Conservation (phyloP, 2,797 vertebrate species). For the Syngnathus acus region DNA sequence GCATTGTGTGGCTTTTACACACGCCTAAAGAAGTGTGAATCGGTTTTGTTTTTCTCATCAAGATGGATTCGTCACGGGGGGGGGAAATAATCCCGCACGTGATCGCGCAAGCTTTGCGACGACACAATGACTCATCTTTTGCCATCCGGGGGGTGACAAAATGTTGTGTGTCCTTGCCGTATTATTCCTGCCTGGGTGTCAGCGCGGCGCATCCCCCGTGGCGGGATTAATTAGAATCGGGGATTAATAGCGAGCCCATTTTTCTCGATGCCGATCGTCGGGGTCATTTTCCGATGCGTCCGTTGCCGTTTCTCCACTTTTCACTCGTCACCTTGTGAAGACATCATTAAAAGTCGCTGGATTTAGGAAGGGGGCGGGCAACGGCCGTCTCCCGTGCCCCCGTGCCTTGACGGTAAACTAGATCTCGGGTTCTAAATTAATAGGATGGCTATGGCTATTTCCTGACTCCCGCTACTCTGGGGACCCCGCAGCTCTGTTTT, state of each 20-base stretch:
- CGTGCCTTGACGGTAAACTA: conserved; percentile 25
- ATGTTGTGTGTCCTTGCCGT: not conserved
- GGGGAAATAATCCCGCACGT: no score
- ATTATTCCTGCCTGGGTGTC: not conserved
- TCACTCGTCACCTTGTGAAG: not conserved
- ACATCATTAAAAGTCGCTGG: conserved; percentile 25
- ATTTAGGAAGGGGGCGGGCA: conserved; percentile 13
- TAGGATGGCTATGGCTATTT: conserved; percentile 53
- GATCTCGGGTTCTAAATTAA: conserved; percentile 50
- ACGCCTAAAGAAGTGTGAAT: not conserved
- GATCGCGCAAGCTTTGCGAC: not conserved
- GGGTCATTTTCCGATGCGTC: conserved; percentile 6
- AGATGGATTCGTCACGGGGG: no score
- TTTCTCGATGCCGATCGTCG: not conserved
- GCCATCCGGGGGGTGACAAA: conserved; percentile 1
- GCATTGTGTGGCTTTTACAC: not conserved
- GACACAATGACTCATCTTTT: not conserved
- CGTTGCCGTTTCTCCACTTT: not conserved
- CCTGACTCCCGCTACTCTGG: conserved; percentile 48
- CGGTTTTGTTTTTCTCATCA: no score
- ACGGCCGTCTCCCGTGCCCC: conserved; percentile 29
- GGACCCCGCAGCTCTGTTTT: conserved; percentile 51
- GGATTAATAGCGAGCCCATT: conserved; percentile 9
- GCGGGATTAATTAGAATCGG: conserved; percentile 14
- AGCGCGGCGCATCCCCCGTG: not conserved